phyloP scores from a whole-genome alignment of 2,113 vertebrate species.

The Progne subis region DNA sequence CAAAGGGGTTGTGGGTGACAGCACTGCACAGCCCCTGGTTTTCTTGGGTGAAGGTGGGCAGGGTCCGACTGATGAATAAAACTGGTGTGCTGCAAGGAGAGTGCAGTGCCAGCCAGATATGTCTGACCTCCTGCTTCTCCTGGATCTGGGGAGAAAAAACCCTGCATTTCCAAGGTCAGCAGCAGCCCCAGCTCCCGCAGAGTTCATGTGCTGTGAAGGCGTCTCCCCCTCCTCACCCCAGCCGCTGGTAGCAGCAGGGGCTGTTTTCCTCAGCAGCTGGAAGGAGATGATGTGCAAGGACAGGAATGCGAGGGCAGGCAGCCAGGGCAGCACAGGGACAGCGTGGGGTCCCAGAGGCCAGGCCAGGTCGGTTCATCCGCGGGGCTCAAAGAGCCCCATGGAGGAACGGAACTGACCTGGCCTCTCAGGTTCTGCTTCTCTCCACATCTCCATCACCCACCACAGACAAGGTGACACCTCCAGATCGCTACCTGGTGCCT shows the following conservation, averaged over 20 bases:
- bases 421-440: background rate
- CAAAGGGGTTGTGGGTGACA: background rate
- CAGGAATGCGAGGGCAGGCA: slow-evolving; percentile 22
- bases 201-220: background rate
- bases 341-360: slow-evolving; percentile 35
- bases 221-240: background rate
- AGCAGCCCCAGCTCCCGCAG: background rate
- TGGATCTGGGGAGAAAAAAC: background rate
- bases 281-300: slow-evolving; percentile 12
- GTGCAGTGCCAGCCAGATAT: background rate
- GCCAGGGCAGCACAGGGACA: background rate
- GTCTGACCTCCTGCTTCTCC: background rate
- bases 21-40: background rate
- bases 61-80: background rate
- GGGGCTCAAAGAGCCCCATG: background rate
- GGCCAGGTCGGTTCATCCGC: background rate
- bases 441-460: background rate
- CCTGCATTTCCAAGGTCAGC: background rate
- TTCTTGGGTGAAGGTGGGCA: background rate
- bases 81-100: background rate
- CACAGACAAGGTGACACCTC: background rate
- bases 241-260: slow-evolving; percentile 18
- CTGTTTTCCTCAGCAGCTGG: slow-evolving; percentile 52
- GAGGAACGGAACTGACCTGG: background rate
- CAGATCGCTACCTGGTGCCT: background rate